Evolutionary conservation across 2,888 invertebrate species (phyloP).

Genomic region (Ctenicera cuprea): DNA sequence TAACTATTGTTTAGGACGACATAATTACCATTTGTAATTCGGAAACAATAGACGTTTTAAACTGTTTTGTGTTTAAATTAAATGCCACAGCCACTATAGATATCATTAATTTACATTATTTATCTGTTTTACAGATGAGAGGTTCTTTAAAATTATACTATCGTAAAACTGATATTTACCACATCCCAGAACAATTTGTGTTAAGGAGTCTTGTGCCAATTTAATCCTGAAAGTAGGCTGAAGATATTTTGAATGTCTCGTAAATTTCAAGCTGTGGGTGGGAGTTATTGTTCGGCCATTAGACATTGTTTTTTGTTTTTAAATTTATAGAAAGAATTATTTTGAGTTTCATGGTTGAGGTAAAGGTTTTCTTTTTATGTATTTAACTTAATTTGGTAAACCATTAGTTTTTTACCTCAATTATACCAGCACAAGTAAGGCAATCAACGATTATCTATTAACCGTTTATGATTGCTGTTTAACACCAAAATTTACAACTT

Average conservation of each 20-base stretch:
- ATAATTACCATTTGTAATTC: conserved; percentile 13
- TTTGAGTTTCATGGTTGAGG: background rate
- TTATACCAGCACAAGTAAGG: too few species aligned
- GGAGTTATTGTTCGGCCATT: background rate
- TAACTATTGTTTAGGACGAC: background rate
- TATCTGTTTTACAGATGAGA: background rate
- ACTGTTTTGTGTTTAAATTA: background rate
- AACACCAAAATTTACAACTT: too few species aligned
- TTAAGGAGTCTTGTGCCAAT: background rate
- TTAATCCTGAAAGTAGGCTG: background rate
- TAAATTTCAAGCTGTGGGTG: background rate
- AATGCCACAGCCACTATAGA: too few species aligned
- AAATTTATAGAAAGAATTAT: background rate
- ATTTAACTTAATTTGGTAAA: too few species aligned
- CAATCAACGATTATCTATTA: too few species aligned
- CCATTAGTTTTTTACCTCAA: too few species aligned
- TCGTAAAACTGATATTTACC: background rate
- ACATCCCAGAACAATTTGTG: background rate
- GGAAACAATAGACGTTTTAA: conserved; percentile 18
- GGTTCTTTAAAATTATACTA: background rate
- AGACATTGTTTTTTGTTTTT: background rate
- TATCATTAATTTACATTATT: background rate
- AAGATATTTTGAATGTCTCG: background rate
- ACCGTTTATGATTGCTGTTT: too few species aligned
- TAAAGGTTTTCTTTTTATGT: too few species aligned